phyloP scores from a whole-genome alignment of 2,888 invertebrate species.

The Polyploca ridens region DNA sequence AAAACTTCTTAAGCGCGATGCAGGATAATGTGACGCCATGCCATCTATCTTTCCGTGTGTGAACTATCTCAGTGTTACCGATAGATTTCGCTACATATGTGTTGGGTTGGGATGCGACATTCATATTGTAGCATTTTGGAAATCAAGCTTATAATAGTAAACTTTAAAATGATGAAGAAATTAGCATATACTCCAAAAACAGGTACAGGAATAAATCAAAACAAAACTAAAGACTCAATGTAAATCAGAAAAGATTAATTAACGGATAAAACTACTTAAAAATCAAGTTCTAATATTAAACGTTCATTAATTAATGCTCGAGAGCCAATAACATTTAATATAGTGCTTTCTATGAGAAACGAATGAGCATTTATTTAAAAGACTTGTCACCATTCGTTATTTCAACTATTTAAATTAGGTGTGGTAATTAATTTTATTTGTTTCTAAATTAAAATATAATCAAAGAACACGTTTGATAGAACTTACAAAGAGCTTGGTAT shows the following conservation, averaged over 20 bases:
- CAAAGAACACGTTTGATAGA: neutral
- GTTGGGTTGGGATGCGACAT: no score
- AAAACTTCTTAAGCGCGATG: no score
- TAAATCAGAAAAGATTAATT: slow-evolving; percentile 9
- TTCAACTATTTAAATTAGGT: slow-evolving; percentile 7
- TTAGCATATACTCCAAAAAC: neutral
- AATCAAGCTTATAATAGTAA: no score
- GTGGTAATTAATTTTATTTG: slow-evolving; percentile 10
- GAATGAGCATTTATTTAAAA: slow-evolving; percentile 1
- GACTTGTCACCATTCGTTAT: slow-evolving; percentile 8
- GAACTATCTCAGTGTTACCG: no score
- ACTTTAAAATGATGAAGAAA: neutral
- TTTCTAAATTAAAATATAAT: neutral
- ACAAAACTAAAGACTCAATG: neutral
- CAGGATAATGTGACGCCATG: no score
- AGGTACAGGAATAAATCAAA: neutral
- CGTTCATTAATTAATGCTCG: slow-evolving; percentile 7
- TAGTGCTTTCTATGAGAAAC: slow-evolving; percentile 5
- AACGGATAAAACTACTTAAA: neutral
- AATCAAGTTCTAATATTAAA: slow-evolving; percentile 7
- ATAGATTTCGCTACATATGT: no score
- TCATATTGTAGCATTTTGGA: no score
- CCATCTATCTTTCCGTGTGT: no score
- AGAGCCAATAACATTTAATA: slow-evolving; percentile 8
- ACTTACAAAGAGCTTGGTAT: no score